Base-by-base conservation (phyloP, 2,888 invertebrate species). In the Acrocyrtus sp. region DNA sequence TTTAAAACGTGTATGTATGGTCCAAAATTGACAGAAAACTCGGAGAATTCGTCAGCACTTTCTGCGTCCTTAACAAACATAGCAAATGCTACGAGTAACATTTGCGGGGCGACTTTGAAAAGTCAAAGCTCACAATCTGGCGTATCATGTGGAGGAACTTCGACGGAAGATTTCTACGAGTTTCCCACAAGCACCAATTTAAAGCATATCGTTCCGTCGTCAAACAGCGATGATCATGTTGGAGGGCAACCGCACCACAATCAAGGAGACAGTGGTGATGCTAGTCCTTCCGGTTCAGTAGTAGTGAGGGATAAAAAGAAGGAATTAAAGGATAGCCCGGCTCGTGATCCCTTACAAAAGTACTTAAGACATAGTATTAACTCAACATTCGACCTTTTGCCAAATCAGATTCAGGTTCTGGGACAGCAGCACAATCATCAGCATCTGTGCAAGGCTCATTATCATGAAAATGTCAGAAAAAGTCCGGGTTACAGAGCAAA, bases 1-100 rank as follows among this genome's bases (percentile, higher is more conserved):
- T 84, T 84, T 80, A 84, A 83, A 67, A 83, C 83, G 12, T 81
- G 77, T 39, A 80, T 79, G n/a, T 81, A 80, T 53, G 81, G 82
- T 0, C 79, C 81, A 21, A 63, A 29, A 29, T 65, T 41, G 22
- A 10, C 43, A 21, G 67, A 70, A 27, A 41, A 70, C 47, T 57
- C 51, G 56, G 60, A 68, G 54, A n/a, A 24, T 34, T 17, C 41
- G 1, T 17, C 41, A 15, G 47, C 19, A 4, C 15, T 65, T 8
- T 72, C 63, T 5, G 34, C 76, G 17, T 76, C 76, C 10, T 29
- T 62, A 19, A 48, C 72, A 22, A 57, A 60, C 29, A 53, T 63
- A 45, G 41, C 73, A 39, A n/a, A 24, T 22, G 39, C 54, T 29
- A 47, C n/a, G n/a, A n/a, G n/a, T n/a, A n/a, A n/a, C n/a, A 43